Evolutionary conservation across 2,797 vertebrate species (phyloP), one percentile per base, ranked within the genome.

Genomic region (Epinephelus malabaricus): DNA sequence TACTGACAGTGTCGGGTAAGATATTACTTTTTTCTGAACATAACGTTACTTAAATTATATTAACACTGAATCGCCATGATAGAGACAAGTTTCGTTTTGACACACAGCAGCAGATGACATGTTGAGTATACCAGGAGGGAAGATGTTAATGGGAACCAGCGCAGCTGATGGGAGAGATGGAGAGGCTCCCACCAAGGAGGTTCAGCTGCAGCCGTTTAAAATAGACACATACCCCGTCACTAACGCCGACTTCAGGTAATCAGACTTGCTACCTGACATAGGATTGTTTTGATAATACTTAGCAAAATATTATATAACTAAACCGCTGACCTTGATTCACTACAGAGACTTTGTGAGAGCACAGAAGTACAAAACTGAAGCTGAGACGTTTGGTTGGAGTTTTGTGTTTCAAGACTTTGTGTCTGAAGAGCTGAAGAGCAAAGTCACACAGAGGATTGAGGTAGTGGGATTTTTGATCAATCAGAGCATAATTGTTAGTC

Each of bases 381-480:
- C 98, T 0, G 97, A 99, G 92, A 89, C 55, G 0, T 99, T 98
- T 63, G 97, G 97, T 1, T 99, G 98, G 98, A 99, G 98, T 92
- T 99, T 99, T 90, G 98, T 99, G 71, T 99, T 99, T 89, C 96
- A 99, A 85, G 97, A 99, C 85, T 98, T 99, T 69, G 97, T 99
- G 50, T 87, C 97, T 0, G 94, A 96, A 47, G 96, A 97, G 59
- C 92, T 97, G 87, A 98, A 96, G 92, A 96, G 94, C 85, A 98
- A 97, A 95, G 96, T 97, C 25, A 97, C 95, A 3, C 94, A 96
- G 86, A 97, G 93, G 54, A 96, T 99, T 81, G 94, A 98, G 97
- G 98, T 99, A 83, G n/a, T n/a, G 13, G 6, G 6, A 8, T 38
- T 23, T 14, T 11, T 5, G 3, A 40, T 14, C 19, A 23, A 6